A percentile compares a stretch with the other conserved stretches of the same genome.
phyloP scores from a whole-genome alignment of 2,113 vertebrate genomes.

The Dunckerocampus dactyliophorus region DNA sequence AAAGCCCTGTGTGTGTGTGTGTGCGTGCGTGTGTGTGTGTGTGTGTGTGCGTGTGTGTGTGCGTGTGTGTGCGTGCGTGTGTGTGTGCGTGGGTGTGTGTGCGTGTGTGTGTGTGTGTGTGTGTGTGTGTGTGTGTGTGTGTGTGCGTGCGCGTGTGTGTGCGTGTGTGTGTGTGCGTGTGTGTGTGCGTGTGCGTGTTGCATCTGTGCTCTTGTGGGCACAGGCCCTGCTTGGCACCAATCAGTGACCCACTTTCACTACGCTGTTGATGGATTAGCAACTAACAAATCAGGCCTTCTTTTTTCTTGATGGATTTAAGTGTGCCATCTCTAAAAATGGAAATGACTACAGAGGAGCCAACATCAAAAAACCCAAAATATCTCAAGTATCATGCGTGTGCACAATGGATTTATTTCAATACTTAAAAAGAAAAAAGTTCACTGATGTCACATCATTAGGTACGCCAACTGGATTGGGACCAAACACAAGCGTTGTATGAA shows the following conservation, averaged over 20 bases:
- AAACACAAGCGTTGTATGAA: too few relatives aligned
- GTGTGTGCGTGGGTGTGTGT: slow-evolving; percentile 11
- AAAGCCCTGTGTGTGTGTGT: slow-evolving; percentile 24
- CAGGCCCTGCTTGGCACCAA: slow-evolving; percentile 39
- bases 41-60: slow-evolving; percentile 11
- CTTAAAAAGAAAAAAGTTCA: too few relatives aligned
- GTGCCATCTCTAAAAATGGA: slow-evolving; percentile 28
- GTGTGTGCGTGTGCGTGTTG: slow-evolving; percentile 9
- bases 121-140: too few relatives aligned
- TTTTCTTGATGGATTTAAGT: slow-evolving; percentile 29
- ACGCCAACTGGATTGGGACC: too few relatives aligned
- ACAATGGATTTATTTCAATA: background rate
- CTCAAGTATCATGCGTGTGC: slow-evolving; percentile 9
- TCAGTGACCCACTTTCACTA: slow-evolving; percentile 53
- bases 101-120: too few relatives aligned
- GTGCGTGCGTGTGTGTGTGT: background rate
- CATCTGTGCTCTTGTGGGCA: slow-evolving; percentile 37
- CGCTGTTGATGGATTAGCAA: slow-evolving; percentile 48
- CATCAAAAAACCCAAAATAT: slow-evolving; percentile 1
- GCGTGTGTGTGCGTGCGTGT: slow-evolving; percentile 25
- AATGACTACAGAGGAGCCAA: slow-evolving; percentile 23
- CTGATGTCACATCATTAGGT: too few relatives aligned
- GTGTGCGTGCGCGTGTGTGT: too few relatives aligned
- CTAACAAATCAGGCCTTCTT: slow-evolving; percentile 32
- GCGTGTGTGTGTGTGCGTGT: background rate